Evolutionary conservation across 2,797 vertebrate genomes (phyloP), one percentile per base, ranked within the genome.

Genomic region (Orestias chungarensis): DNA sequence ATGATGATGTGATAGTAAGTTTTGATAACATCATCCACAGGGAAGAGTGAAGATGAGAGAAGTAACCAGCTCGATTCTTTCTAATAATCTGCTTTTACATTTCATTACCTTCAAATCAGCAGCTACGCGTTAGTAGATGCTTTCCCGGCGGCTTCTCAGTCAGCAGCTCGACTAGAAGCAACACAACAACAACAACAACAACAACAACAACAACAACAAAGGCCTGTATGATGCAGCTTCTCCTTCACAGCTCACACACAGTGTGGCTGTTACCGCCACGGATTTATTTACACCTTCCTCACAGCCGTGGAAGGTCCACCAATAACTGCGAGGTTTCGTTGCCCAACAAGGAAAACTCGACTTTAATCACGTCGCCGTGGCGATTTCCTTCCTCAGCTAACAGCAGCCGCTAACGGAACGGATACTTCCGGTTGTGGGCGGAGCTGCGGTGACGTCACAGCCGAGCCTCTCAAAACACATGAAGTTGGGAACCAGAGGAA

Each of bases 371-470:
- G 70, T 61, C 33, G 66, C 35, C 71, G 55, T 2, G n/a, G 6
- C 66, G 2, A 2, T 25, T 31, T 61, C 18, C 57, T 61, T 15
- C 25, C 40, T 27, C 11, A 43, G 17, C 57, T 17, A 18, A 54
- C 17, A 42, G 25, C 66, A 62, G 38, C 61, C 27, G 55, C 65
- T 66, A 43, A 47, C 14, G 10, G 29, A 2, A 20, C 12, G 1
- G 23, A 4, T 27, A 40, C 80, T 91, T 93, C 89, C 91, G 14
- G 83, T 15, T 20, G 75, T 68, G 86, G 88, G 89, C 70, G 80
- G 69, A 73, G 80, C 72, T 17, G 66, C 15, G 0, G 4, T 87
- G 84, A 89, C 88, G 88, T 83, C 5, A 50, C 14, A 31, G 61
- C 0, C 86, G 71, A 86, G 82, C 80, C 76, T 64, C 72, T 2